Evolutionary conservation across 1,140 invertebrate species (phyloP), one percentile per base, ranked within the genome.

Genomic region (Drosophila micromelanica): DNA sequence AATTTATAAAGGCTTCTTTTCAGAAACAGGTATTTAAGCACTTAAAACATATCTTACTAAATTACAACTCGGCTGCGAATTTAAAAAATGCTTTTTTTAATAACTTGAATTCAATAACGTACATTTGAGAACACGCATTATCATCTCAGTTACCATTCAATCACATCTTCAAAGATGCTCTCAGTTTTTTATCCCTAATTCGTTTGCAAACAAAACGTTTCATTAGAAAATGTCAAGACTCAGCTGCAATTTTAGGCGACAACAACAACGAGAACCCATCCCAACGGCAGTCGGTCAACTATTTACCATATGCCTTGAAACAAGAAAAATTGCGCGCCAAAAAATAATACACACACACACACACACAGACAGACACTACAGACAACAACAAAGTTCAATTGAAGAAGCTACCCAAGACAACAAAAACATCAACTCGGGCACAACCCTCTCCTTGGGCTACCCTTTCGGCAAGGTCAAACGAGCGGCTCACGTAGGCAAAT

Each of bases 291-390:
- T 72, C 81, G 82, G 82, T 89, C 84, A 87, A 79, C 78, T 81
- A 73, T 46, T 86, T 87, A 87, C 49, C 81, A 86, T 87, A 86
- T 86, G 81, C 80, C 80, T 72, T 43, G 38, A 37, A 65, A 65
- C 62, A 38, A 46, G 46, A 67, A 49, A 63, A 75, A 81, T 82
- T 87, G 84, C 82, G 82, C 82, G 82, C 82, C 82, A 87, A 87
- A 86, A 57, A 57, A 48, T 51, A 60, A 49, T 27, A 60, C 23
- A 43, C 38, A 61, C n/a, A 48, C 2, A 37, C 12, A 37, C 11
- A 60, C 30, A 49, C 52, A 65, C 30, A 32, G 8, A 32, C 20
- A 54, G 23, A 76, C 62, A 76, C 62, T 40, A 17, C 27, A 52
- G 46, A 48, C 51, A 49, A 42, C 38, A 51, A 38, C 45, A 59